Percentiles rank a stretch among this genome's conserved stretches.
These are phyloP conservation scores for Drosophila imparisetae DNA, from an alignment of 2,888 invertebrate species.

Conservation along the genomic window DNA sequence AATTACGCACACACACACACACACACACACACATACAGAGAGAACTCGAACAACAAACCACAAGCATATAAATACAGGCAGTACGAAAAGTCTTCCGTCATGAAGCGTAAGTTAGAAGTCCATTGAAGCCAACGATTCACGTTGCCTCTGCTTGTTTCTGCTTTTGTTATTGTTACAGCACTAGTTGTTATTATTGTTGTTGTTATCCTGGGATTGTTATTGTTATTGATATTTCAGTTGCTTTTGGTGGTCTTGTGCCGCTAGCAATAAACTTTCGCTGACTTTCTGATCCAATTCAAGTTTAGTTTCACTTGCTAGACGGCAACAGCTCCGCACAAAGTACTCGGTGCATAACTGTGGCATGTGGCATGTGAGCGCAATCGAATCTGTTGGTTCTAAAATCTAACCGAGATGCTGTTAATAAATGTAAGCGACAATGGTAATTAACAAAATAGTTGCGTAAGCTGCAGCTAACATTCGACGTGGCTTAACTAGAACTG, in stretches of 20 bases:
- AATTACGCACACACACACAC: constrained; percentile 30
- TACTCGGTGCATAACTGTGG: constrained; percentile 1
- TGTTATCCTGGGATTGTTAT: constrained; percentile 10
- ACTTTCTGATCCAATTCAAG: constrained; percentile 53
- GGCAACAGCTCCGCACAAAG: constrained; percentile 4
- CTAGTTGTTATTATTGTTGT: constrained; percentile 11
- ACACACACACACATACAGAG: not conserved
- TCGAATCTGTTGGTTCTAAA: not conserved
- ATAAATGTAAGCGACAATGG: not conserved
- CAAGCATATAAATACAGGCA: constrained; percentile 4
- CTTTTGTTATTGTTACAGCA: constrained; percentile 13
- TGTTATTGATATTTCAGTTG: constrained; percentile 34
- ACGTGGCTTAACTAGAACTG: not conserved
- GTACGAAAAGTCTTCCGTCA: constrained; percentile 44
- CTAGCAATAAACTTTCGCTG: constrained; percentile 38
- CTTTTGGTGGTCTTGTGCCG: constrained; percentile 46
- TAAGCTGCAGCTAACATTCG: not conserved
- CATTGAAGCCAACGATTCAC: constrained; percentile 40
- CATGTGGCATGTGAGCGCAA: constrained; percentile 12
- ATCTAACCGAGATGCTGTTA: constrained; percentile 16
- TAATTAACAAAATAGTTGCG: constrained; percentile 14
- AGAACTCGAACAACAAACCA: not conserved
- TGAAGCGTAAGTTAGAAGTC: constrained; percentile 62
- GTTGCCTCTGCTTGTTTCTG: constrained; percentile 1
- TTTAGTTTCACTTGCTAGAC: constrained; percentile 14